Conservation (phyloP, 2,797 vertebrate species). For the Cyprinodon diabolis region DNA sequence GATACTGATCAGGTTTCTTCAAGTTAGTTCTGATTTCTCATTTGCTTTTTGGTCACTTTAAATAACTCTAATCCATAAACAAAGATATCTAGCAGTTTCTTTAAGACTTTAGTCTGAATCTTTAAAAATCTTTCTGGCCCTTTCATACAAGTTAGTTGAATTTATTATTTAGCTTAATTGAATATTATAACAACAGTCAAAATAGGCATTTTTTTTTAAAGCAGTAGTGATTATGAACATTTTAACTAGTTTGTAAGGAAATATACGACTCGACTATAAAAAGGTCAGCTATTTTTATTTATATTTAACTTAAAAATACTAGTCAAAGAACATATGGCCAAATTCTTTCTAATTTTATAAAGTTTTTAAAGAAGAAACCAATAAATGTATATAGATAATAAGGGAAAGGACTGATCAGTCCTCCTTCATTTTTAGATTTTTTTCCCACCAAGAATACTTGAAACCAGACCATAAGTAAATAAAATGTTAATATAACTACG, state of each 20-base stretch:
- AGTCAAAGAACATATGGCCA: not conserved
- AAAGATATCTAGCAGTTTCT: too few relatives aligned
- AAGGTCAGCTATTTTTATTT: not conserved
- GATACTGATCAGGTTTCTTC: too few relatives aligned
- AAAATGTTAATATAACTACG: not conserved
- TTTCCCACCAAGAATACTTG: not conserved
- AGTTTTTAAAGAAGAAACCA: not conserved
- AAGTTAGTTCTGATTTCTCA: too few relatives aligned
- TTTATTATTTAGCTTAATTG: not conserved
- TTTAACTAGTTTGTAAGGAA: not conserved
- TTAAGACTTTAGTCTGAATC: too few relatives aligned
- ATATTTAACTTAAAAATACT: not conserved
- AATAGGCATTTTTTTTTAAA: not conserved
- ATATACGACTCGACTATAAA: not conserved
- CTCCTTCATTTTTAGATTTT: not conserved
- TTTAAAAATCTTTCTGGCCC: too few relatives aligned
- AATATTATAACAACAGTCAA: not conserved
- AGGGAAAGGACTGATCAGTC: not conserved
- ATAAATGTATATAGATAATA: not conserved
- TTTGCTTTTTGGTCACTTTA: too few relatives aligned
- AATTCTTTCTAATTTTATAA: not conserved
- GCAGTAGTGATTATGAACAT: not conserved
- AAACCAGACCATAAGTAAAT: not conserved
- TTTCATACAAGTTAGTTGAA: slow-evolving; percentile 7
- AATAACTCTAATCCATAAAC: too few relatives aligned